These are phyloP conservation scores for Telmatherina bonti DNA, from an alignment of 2,797 vertebrate genomes.

Conservation along the genomic window DNA sequence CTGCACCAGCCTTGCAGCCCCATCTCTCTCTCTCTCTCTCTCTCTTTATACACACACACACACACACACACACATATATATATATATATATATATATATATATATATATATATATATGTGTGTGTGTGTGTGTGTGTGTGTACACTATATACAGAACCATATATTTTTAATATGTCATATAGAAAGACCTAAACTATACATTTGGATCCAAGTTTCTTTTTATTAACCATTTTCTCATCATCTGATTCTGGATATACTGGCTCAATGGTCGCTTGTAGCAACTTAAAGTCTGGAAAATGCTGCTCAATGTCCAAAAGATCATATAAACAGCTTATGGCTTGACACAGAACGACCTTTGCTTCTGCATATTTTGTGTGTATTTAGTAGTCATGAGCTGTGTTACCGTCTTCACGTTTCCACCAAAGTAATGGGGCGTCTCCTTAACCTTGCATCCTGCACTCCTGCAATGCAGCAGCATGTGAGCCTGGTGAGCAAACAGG, in stretches of 20 bases:
- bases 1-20: not conserved
- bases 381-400: not conserved
- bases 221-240: not conserved
- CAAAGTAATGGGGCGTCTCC: not conserved
- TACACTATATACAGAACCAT: no score
- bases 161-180: not conserved
- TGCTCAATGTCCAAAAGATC: no score
- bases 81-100: no score
- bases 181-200: not conserved
- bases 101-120: no score
- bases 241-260: no score
- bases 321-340: not conserved
- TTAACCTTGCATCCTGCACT: not conserved
- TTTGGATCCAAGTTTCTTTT: not conserved
- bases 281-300: no score
- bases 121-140: no score
- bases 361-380: not conserved
- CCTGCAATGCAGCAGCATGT: not conserved
- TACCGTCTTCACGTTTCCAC: not conserved
- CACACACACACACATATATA: no score
- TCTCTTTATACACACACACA: no score
- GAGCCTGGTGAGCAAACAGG: no score
- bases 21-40: no score
- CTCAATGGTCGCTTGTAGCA: not conserved
- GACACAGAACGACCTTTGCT: not conserved